Percentiles rank a stretch among this genome's conserved stretches.
These are phyloP conservation scores for Coremacera marginata DNA, from an alignment of 2,888 invertebrate species.

Conservation along the genomic window DNA sequence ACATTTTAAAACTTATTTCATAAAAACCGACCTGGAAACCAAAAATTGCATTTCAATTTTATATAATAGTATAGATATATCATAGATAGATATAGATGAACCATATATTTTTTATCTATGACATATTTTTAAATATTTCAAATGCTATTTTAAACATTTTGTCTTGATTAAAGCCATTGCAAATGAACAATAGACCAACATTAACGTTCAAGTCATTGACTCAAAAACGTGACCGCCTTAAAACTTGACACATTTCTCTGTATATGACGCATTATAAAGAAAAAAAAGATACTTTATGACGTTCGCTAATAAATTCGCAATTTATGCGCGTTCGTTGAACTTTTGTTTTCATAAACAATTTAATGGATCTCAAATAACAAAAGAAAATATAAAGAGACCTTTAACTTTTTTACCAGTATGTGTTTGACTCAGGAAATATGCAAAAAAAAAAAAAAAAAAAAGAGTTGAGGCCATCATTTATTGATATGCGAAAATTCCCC, in stretches of 20 bases:
- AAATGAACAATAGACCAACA: too few species aligned
- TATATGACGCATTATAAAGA: not conserved
- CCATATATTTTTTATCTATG: too few species aligned
- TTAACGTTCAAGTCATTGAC: not conserved
- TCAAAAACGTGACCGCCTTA: not conserved
- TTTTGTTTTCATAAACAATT: slow-evolving; percentile 13
- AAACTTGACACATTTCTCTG: not conserved
- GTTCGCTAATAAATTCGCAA: not conserved
- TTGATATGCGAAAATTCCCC: not conserved
- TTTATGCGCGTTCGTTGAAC: slow-evolving; percentile 14
- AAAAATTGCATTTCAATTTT: too few species aligned
- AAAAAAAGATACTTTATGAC: not conserved
- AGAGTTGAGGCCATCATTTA: not conserved
- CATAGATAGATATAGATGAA: too few species aligned
- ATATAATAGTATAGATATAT: too few species aligned
- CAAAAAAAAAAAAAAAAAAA: not conserved
- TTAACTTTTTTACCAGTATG: not conserved
- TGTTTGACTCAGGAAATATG: not conserved
- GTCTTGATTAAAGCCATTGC: too few species aligned
- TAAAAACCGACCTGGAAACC: too few species aligned
- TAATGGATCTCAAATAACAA: not conserved
- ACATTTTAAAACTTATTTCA: too few species aligned
- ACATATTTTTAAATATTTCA: too few species aligned
- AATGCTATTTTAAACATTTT: too few species aligned
- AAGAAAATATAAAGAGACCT: not conserved